Conservation (phyloP, 64 coral and sea anemone genomes). For the Actinia tenebrosa region DNA sequence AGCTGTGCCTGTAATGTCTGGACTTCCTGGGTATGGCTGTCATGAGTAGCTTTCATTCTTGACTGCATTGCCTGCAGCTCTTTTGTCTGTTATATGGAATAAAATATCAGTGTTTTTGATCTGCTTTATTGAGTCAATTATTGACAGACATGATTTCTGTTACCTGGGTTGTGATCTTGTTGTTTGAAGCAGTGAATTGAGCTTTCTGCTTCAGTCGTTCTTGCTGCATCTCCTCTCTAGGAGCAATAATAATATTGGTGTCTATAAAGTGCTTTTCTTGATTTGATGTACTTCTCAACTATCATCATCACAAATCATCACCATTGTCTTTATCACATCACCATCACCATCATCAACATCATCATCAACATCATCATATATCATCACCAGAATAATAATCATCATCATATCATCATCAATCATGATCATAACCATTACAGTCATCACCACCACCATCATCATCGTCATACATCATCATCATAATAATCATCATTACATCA, state of each 20-base stretch:
- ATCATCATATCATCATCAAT: too few species aligned
- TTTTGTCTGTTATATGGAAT: conserved; percentile 46
- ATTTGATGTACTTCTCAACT: too few species aligned
- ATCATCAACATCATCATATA: too few species aligned
- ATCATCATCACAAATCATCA: background rate
- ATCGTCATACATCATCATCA: too few species aligned
- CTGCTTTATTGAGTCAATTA: too few species aligned
- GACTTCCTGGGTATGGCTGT: conserved; percentile 64
- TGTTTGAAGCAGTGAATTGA: conserved; percentile 60
- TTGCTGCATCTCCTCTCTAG: conserved; percentile 79
- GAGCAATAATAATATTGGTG: background rate
- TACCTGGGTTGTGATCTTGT: conserved; percentile 78
- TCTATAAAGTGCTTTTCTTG: too few species aligned
- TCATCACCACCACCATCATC: too few species aligned
- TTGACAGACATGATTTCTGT: background rate
- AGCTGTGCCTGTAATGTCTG: conserved; percentile 65
- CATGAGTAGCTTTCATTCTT: conserved; percentile 86
- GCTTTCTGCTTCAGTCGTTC: conserved; percentile 58
- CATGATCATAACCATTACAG: too few species aligned
- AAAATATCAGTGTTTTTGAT: background rate
- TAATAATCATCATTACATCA: too few species aligned
- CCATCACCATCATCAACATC: background rate
- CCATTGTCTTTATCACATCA: background rate
- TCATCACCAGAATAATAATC: too few species aligned
- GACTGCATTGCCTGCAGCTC: conserved; percentile 90